phyloP scores from a whole-genome alignment of 2,888 invertebrate genomes.

The Atrina japonica region DNA sequence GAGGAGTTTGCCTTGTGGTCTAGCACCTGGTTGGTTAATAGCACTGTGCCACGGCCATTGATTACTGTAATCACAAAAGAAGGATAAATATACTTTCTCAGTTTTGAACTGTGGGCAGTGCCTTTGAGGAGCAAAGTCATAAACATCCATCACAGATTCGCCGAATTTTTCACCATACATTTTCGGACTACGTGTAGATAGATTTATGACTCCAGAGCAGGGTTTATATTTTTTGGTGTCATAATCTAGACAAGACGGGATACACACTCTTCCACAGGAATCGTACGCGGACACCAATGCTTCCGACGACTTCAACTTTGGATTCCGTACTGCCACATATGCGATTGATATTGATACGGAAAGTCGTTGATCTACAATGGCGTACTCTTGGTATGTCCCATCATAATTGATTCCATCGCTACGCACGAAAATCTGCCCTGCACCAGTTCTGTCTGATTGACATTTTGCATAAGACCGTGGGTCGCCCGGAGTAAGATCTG shows the following conservation, averaged over 20 bases:
- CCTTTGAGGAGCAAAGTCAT: slow-evolving; percentile 57
- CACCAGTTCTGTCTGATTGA: slow-evolving; percentile 45
- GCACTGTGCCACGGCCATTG: slow-evolving; percentile 56
- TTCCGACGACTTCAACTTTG: slow-evolving; percentile 17
- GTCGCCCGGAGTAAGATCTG: slow-evolving; percentile 25
- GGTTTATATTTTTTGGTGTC: slow-evolving; percentile 55
- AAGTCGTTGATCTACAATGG: slow-evolving; percentile 67
- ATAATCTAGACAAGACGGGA: slow-evolving; percentile 63
- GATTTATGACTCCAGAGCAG: slow-evolving; percentile 65
- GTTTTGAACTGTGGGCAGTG: slow-evolving; percentile 64
- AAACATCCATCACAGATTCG: slow-evolving; percentile 63
- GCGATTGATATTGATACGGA: slow-evolving; percentile 65
- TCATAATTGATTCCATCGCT: slow-evolving; percentile 69
- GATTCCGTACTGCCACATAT: slow-evolving; percentile 63
- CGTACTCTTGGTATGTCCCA: slow-evolving; percentile 68
- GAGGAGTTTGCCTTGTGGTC: neutral
- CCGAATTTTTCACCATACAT: slow-evolving; percentile 55
- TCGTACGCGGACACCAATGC: slow-evolving; percentile 62
- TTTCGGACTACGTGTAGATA: slow-evolving; percentile 45
- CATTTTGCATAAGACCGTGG: slow-evolving; percentile 52
- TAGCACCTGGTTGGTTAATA: slow-evolving; percentile 6
- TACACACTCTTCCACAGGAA: slow-evolving; percentile 69
- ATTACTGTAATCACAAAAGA: slow-evolving; percentile 71
- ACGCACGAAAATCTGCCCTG: slow-evolving; percentile 62
- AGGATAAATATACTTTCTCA: slow-evolving; percentile 65